phyloP scores from a whole-genome alignment of 2,113 vertebrate genomes.

The Scopus umbretta region DNA sequence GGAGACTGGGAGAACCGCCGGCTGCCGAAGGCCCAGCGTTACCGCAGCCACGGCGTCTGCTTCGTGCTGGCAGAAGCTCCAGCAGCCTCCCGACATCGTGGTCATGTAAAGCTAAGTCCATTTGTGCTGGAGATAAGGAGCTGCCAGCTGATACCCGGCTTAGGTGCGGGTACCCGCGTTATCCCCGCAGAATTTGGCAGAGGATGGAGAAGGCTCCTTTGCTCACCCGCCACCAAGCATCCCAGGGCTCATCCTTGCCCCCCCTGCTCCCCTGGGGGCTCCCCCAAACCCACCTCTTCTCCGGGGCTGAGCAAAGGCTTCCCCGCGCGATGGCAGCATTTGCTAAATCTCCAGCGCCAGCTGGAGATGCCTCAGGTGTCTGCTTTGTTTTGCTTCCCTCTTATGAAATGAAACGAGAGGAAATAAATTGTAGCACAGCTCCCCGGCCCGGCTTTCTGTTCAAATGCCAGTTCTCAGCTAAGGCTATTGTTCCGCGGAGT shows the following conservation, averaged over 20 bases:
- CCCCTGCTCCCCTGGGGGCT: neutral
- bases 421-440: constrained; percentile 24
- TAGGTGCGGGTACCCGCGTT: neutral
- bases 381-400: neutral
- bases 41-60: neutral
- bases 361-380: neutral
- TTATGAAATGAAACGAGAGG: neutral
- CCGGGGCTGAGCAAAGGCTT: neutral
- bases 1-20: neutral
- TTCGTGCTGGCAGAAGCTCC: neutral
- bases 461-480: neutral
- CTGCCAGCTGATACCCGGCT: neutral
- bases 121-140: neutral
- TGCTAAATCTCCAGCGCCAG: neutral
- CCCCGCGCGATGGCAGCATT: constrained; percentile 68
- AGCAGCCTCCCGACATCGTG: neutral
- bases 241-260: neutral
- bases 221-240: neutral
- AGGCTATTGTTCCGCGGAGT: neutral
- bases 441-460: neutral
- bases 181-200: neutral
- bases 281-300: neutral
- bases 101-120: fast-evolving
- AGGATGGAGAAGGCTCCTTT: neutral
- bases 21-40: neutral